Evolutionary conservation across 2,888 invertebrate species (phyloP).

Genomic region (Drosophila prostipennis): DNA sequence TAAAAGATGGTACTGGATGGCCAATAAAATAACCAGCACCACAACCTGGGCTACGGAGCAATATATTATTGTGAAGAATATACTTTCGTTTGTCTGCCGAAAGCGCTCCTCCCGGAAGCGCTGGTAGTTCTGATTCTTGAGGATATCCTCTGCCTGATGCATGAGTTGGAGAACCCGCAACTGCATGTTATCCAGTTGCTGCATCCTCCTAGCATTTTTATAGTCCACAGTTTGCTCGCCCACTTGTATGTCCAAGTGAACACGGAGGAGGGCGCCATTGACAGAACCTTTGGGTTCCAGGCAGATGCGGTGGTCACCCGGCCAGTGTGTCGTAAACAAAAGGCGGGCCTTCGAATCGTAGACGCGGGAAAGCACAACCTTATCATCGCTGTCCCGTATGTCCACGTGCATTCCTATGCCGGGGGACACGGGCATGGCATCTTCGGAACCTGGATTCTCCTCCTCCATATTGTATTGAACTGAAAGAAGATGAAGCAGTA

Average conservation of each 20-base stretch:
- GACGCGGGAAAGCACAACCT: conserved; percentile 94
- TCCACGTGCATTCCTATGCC: conserved; percentile 99
- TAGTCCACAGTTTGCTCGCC: conserved; percentile 99
- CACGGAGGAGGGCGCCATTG: conserved; percentile 95
- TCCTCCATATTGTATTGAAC: conserved; percentile 99
- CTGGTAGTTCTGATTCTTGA: conserved; percentile 99
- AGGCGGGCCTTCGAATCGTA: conserved; percentile 96
- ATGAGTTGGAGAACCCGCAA: conserved; percentile 96
- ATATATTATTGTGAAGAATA: conserved; percentile 97
- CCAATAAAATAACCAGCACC: conserved; percentile 88
- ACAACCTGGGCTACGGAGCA: conserved; percentile 97
- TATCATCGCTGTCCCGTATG: conserved; percentile 97
- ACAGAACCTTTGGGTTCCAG: conserved; percentile 98
- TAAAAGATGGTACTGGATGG: neutral
- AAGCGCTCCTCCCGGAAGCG: conserved; percentile 98
- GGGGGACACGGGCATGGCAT: conserved; percentile 96
- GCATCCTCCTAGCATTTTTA: conserved; percentile 90
- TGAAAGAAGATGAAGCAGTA: conserved; percentile 81
- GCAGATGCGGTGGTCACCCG: conserved; percentile 99
- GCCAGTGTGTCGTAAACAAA: conserved; percentile 97
- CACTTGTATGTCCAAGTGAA: conserved; percentile 99
- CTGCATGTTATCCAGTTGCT: conserved; percentile 97
- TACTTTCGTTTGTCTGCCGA: conserved; percentile 98
- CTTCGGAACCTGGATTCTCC: conserved; percentile 96
- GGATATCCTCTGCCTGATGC: conserved; percentile 99